A percentile compares a stretch with the other conserved stretches of the same genome.
phyloP scores from a whole-genome alignment of 2,113 vertebrate species.

The Elanoides forficatus region DNA sequence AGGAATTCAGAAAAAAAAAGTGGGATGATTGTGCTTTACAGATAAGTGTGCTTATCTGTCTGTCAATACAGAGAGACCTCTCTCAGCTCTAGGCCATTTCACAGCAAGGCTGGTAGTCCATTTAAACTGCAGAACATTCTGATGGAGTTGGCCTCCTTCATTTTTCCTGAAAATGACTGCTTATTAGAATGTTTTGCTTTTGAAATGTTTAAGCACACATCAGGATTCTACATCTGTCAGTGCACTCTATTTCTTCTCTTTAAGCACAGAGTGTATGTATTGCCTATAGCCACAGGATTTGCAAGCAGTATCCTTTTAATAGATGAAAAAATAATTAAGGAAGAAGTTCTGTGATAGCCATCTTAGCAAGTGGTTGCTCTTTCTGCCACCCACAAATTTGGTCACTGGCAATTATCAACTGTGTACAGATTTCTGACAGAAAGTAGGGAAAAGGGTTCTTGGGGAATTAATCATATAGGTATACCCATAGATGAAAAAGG shows the following conservation, averaged over 20 bases:
- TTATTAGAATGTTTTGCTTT: background rate
- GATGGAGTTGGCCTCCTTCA: background rate
- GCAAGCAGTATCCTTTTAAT: background rate
- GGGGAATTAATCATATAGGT: background rate
- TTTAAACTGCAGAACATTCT: background rate
- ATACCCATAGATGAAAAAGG: background rate
- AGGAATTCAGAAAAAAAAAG: background rate
- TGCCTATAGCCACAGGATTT: background rate
- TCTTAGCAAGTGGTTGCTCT: background rate
- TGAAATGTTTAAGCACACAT: background rate
- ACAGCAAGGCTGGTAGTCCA: background rate
- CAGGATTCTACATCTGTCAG: background rate
- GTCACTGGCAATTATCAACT: background rate
- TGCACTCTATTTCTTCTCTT: background rate
- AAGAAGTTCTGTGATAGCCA: background rate
- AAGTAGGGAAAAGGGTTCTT: background rate
- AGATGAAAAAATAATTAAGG: background rate
- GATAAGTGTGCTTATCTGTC: background rate
- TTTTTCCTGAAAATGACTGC: background rate
- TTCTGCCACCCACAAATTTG: background rate
- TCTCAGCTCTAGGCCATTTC: background rate
- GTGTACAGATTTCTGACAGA: background rate
- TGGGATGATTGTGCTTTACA: background rate
- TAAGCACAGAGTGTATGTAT: background rate
- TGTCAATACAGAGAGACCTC: background rate